A percentile compares a stretch with the other conserved stretches of the same genome.
phyloP scores from a whole-genome alignment of 2,113 vertebrate genomes.

The Otocyon megalotis region DNA sequence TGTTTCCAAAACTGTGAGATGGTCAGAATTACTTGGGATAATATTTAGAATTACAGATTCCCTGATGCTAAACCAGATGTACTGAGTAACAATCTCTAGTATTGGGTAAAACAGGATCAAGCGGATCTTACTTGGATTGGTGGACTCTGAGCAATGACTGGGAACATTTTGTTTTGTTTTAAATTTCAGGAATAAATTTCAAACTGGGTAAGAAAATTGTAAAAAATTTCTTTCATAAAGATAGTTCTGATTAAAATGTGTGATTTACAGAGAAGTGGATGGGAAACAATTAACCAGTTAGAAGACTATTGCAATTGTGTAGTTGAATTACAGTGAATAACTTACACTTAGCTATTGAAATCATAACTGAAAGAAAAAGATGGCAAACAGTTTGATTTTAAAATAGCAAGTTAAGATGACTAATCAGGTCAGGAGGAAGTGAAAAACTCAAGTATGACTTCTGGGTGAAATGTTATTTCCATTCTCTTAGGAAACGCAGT shows the following conservation, averaged over 20 bases:
- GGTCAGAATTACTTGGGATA: background rate
- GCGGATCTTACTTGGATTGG: background rate
- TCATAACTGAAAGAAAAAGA: background rate
- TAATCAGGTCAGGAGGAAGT: background rate
- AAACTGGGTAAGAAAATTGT: background rate
- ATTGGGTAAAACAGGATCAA: background rate
- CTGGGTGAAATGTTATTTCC: background rate
- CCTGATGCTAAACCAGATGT: background rate
- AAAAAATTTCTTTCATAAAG: background rate
- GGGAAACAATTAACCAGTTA: background rate
- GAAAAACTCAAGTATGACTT: background rate
- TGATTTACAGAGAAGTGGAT: background rate
- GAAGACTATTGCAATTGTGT: background rate
- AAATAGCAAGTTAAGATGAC: background rate
- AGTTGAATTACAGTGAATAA: background rate
- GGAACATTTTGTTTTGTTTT: background rate
- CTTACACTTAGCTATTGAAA: background rate
- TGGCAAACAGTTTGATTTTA: background rate
- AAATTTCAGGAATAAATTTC: background rate
- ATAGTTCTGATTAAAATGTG: background rate
- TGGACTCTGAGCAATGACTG: background rate
- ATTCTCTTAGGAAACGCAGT: background rate
- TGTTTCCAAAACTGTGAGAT: conserved; percentile 18
- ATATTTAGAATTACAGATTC: background rate
- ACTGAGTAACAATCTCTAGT: background rate